Evolutionary conservation across 1,140 invertebrate species (phyloP).

Genomic region (Condylostylus longicornis): DNA sequence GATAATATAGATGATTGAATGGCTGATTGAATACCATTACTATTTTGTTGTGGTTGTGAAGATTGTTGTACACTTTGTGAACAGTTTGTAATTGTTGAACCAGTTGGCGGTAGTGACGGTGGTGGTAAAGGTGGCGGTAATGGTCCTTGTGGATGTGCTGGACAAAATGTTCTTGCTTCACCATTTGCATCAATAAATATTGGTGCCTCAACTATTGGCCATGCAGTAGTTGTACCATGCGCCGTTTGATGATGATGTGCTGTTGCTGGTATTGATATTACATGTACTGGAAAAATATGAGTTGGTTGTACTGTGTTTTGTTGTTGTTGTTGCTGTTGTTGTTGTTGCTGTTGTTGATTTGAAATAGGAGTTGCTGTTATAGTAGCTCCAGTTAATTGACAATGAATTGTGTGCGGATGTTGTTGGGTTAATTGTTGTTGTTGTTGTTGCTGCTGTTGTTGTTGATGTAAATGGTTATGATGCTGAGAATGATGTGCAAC

Average conservation of each 20-base stretch:
- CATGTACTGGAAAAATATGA: slow-evolving; percentile 13
- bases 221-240: slow-evolving; percentile 8
- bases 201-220: slow-evolving; percentile 26
- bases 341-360: slow-evolving; percentile 10
- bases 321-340: slow-evolving; percentile 9
- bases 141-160: slow-evolving; percentile 25
- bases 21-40: too few species aligned
- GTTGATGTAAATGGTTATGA: slow-evolving; percentile 15
- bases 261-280: slow-evolving; percentile 21
- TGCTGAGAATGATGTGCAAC: slow-evolving; percentile 6
- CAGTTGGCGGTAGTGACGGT: neutral
- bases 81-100: slow-evolving; percentile 2
- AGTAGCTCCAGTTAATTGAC: neutral
- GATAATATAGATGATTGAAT: too few species aligned
- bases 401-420: neutral
- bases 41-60: too few species aligned
- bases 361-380: neutral
- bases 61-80: too few species aligned
- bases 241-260: slow-evolving; percentile 1
- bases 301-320: neutral
- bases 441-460: slow-evolving; percentile 7
- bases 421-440: neutral
- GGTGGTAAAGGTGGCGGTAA: slow-evolving; percentile 7
- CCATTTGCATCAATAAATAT: slow-evolving; percentile 28
- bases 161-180: slow-evolving; percentile 25